Base-by-base conservation (phyloP, 2,797 vertebrate genomes). In the Phoebastria nigripes region DNA sequence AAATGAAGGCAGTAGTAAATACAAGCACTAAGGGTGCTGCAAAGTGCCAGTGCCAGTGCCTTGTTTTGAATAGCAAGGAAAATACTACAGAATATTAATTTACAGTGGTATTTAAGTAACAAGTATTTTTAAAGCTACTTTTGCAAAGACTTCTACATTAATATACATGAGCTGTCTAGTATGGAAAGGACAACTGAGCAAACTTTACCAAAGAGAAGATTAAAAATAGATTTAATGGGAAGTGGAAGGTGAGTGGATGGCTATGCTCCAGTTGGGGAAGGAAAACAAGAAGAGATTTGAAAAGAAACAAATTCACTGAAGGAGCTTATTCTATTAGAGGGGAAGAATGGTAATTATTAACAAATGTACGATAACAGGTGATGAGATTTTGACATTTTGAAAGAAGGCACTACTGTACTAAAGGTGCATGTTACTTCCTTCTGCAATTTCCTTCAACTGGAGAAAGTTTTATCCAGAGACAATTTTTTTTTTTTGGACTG, bases 321-420 rank as follows among this genome's bases (percentile, higher is more conserved):
- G 16, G 8, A 73, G 3, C 9, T 74, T 65, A 70, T 73, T 83
- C 18, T 58, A 0, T 86, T 77, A 37, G 11, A 42, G 29, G 8
- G 4, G 6, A 65, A 49, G 19, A 88, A 77, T 26, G 7, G 11
- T 78, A 42, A 39, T 80, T 72, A 33, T 58, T 65, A 81, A 59
- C 12, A 55, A 47, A 86, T 25, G 2, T 44, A 11, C 0, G 0
- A 14, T 49, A 86, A 56, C 2, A 24, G 18, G 22, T 65, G 12
- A 42, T 83, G 51, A 84, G 80, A 82, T 82, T 91, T 41, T 55
- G 20, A n/a, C 19, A 31, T 86, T 79, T 90, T 80, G 29, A 49
- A 85, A 72, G 24, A 63, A 77, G 12, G 2, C 47, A n/a, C 29
- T 37, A 4, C 12, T 44, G 17, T 52, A 58, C 12, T 8, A 67